Conservation (phyloP, 35 echinoderm and acorn worm genomes). For the Acanthaster planci region DNA sequence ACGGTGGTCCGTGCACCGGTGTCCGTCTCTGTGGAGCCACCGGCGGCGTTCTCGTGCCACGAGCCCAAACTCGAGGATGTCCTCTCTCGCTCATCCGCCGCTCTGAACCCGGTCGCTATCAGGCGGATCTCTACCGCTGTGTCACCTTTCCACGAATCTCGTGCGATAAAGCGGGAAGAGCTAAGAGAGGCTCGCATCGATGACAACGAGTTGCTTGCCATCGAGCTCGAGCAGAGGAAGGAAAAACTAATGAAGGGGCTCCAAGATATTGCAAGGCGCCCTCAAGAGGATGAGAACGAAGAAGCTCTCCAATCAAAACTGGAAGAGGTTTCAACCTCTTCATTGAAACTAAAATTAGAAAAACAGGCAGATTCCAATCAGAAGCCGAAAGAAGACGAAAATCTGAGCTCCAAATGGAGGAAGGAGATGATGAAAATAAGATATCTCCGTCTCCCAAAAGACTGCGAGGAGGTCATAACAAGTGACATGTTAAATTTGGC, state of each 20-base stretch:
- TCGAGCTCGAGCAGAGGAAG: conserved; percentile 12
- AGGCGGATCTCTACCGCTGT: background rate
- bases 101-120: background rate
- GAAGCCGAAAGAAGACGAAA: background rate
- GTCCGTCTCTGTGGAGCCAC: background rate
- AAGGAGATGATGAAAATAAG: conserved; percentile 15
- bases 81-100: background rate
- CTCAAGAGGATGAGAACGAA: background rate
- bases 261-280: background rate
- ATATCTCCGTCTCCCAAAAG: background rate
- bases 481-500: background rate
- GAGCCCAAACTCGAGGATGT: background rate
- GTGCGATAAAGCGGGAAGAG: background rate
- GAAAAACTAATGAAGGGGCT: background rate
- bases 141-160: conserved; percentile 2
- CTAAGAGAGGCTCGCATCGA: background rate
- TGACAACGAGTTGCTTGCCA: background rate
- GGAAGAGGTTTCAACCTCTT: too few species aligned
- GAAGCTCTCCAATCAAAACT: background rate
- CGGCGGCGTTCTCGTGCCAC: conserved; percentile 17
- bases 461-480: background rate
- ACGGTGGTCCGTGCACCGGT: background rate
- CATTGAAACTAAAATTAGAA: too few species aligned
- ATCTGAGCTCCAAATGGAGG: background rate
- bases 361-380: too few species aligned